Evolutionary conservation across 2,888 invertebrate species (phyloP), one percentile per base, ranked within the genome.

Genomic region (Dysmachus trigonus): DNA sequence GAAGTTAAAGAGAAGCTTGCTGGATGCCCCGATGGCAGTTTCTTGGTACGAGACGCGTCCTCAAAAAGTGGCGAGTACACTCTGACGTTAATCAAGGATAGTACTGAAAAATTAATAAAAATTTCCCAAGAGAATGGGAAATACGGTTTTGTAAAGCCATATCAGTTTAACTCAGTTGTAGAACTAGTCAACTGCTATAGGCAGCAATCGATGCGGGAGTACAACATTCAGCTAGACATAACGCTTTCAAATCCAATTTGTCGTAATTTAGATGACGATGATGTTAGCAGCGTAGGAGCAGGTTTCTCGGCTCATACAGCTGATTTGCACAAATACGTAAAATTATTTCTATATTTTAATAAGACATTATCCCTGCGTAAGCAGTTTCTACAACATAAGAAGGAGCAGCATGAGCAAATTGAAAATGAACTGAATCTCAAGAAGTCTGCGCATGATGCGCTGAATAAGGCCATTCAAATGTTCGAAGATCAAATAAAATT

Each of bases 21-120:
- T 89, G 97, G 98, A 89, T 95, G 96, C 38, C 96, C 97, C 76
- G 99, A 99, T 93, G 99, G 99, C 31, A 98, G 99, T 77, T 99
- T 99, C 92, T 93, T 99, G 89, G 98, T 99, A 62, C 95, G 99
- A 27, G 97, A 99, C 93, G 98, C 99, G 18, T 97, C 98, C 15
- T 97, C 96, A 88, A 97, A 97, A 92, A 95, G 96, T 89, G 98
- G 97, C 51, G 99, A 99, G 91, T 99, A 98, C 92, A 99, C 99
- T 18, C 92, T 99, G 87, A 99, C 99, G 3, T 94, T 99, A 73
- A 94, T 98, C 88, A 98, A 98, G 93, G 98, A 98, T 88, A 98
- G 98, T 88, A 96, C 96, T 88, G 98, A 98, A 91, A 99, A 99
- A 92, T 93, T 99, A 86, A 98, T 99, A 87, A 98, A 98, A 93